Conservation (phyloP, 1,140 invertebrate genomes). For the Pachyrhynchus sulphureomaculatus region DNA sequence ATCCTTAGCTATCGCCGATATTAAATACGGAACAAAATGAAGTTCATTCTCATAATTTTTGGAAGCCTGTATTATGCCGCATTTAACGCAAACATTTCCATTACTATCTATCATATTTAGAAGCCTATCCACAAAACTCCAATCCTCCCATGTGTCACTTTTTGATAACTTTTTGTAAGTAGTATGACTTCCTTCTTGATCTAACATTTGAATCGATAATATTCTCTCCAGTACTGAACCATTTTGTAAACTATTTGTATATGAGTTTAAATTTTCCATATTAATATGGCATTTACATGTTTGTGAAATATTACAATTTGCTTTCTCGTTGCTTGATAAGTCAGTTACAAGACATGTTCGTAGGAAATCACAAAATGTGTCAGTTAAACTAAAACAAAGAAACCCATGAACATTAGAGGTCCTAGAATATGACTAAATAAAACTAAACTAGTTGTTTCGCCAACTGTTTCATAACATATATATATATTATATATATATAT, state of each 20-base stretch:
- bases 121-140: conserved; percentile 38
- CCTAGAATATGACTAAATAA: no score
- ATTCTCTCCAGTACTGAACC: conserved; percentile 43
- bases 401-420: no score
- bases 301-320: not conserved
- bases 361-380: conserved; percentile 39
- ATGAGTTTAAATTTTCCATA: not conserved
- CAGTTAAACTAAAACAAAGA: conserved; percentile 38
- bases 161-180: conserved; percentile 40
- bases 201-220: conserved; percentile 44
- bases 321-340: conserved; percentile 13
- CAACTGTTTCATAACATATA: no score
- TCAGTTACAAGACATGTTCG: conserved; percentile 31
- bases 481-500: no score
- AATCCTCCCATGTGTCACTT: conserved; percentile 28
- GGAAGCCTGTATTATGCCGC: conserved; percentile 26
- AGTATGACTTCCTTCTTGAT: conserved; percentile 36
- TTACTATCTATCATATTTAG: conserved; percentile 29
- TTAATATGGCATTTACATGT: not conserved
- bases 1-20: conserved; percentile 45
- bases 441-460: no score
- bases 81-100: conserved; percentile 32
- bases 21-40: conserved; percentile 41
- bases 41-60: conserved; percentile 28
- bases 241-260: conserved; percentile 29